Percentiles rank a stretch among this genome's conserved stretches.
Conservation (phyloP, 2,888 invertebrate species). For the Toxonevra muliebris region DNA sequence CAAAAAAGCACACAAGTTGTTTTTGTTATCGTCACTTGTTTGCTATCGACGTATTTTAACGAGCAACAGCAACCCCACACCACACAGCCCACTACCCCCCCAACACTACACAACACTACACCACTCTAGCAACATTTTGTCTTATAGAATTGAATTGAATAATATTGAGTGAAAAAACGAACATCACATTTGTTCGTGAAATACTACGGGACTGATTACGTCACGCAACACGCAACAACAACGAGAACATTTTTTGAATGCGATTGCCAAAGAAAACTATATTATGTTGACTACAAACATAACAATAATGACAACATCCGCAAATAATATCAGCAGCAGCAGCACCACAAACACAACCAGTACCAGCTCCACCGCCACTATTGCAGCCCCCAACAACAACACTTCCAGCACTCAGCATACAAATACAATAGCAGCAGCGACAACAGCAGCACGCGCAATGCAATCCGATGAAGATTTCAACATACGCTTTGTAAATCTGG, state of each 20-base stretch:
- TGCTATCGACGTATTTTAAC: constrained; percentile 9
- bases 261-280: not conserved
- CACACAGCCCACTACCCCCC: too few species aligned
- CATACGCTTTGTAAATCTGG: constrained; percentile 66
- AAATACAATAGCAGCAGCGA: constrained; percentile 12
- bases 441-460: constrained; percentile 56
- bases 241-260: not conserved
- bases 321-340: constrained; percentile 27
- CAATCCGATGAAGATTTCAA: constrained; percentile 66
- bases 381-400: constrained; percentile 27
- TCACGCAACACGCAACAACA: constrained; percentile 3
- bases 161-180: not conserved
- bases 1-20: constrained; percentile 2
- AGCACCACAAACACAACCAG: constrained; percentile 39
- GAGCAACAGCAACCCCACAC: too few species aligned
- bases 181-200: not conserved
- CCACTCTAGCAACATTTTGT: constrained; percentile 21
- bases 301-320: constrained; percentile 17
- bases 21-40: constrained; percentile 21
- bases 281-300: constrained; percentile 2
- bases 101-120: constrained; percentile 29
- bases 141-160: constrained; percentile 31
- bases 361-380: constrained; percentile 35
- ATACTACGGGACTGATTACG: not conserved
- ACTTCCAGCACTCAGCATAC: constrained; percentile 32